Conservation (phyloP, 2,888 invertebrate species). For the Halictus quadricinctus region DNA sequence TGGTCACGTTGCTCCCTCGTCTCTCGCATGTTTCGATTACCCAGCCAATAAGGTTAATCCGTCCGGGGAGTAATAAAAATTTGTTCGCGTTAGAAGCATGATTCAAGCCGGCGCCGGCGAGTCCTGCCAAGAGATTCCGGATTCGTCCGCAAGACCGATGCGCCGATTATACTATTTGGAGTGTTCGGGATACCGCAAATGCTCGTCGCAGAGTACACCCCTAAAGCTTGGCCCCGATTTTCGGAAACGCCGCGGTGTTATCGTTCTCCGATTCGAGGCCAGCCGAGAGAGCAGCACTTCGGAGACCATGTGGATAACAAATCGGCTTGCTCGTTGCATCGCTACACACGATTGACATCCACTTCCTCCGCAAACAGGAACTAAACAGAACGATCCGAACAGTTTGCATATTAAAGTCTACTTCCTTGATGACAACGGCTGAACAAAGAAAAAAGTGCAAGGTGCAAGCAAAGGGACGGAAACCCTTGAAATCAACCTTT, state of each 20-base stretch:
- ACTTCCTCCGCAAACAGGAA: background rate
- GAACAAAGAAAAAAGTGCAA: too few relatives aligned
- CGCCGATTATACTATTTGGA: conserved; percentile 6
- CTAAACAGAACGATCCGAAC: too few relatives aligned
- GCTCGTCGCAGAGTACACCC: background rate
- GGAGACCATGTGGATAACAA: background rate
- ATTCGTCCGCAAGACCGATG: conserved; percentile 15
- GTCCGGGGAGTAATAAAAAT: background rate
- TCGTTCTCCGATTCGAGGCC: background rate
- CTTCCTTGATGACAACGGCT: too few relatives aligned
- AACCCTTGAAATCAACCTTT: too few relatives aligned
- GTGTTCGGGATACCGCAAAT: conserved; percentile 33
- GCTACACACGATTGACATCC: too few relatives aligned
- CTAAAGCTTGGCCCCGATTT: conserved; percentile 17
- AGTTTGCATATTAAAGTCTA: too few relatives aligned
- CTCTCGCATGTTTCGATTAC: background rate
- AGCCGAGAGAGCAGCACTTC: background rate
- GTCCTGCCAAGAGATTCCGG: conserved; percentile 21
- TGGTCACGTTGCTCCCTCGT: background rate
- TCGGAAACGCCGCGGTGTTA: background rate
- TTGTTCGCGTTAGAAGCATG: background rate
- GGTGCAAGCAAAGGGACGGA: too few relatives aligned
- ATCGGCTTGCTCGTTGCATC: background rate
- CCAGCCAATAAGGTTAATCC: background rate
- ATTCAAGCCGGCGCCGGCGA: conserved; percentile 15